A percentile compares a stretch with the other conserved stretches of the same genome.
Conservation (phyloP, 2,797 vertebrate species). For the Chiroxiphia lanceolata region DNA sequence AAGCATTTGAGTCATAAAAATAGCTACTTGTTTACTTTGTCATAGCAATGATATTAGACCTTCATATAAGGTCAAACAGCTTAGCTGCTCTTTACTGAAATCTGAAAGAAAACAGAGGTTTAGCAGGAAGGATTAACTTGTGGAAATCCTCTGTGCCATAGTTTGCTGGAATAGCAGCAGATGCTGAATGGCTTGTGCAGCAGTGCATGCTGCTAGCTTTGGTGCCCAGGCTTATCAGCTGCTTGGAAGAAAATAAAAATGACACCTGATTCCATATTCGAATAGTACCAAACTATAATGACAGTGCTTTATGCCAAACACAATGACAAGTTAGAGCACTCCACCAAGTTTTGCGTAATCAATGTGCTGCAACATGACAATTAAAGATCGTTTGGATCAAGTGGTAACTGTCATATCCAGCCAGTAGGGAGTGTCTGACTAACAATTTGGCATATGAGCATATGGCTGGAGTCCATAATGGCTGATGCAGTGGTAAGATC, state of each 20-base stretch:
- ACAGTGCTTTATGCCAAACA: not conserved
- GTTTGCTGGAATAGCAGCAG: not conserved
- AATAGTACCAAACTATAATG: not conserved
- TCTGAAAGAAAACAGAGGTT: not conserved
- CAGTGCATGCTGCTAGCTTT: not conserved
- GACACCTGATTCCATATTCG: not conserved
- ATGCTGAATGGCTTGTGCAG: not conserved
- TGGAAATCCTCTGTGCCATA: not conserved
- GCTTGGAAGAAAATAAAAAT: constrained; percentile 5
- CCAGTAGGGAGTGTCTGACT: not conserved
- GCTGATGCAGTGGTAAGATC: not conserved
- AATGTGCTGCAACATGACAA: not conserved
- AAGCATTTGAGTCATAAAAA: not conserved
- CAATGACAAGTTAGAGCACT: not conserved
- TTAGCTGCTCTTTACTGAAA: not conserved
- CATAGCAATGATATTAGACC: not conserved
- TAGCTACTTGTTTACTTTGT: not conserved
- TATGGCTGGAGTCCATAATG: not conserved
- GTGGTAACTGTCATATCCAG: not conserved
- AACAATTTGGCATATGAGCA: not conserved
- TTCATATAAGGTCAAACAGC: not conserved
- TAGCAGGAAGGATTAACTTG: not conserved
- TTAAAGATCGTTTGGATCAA: constrained; percentile 5
- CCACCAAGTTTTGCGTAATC: not conserved
- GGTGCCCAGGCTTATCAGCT: not conserved